phyloP scores from a whole-genome alignment of 2,113 vertebrate species.

The Lates calcarifer region DNA sequence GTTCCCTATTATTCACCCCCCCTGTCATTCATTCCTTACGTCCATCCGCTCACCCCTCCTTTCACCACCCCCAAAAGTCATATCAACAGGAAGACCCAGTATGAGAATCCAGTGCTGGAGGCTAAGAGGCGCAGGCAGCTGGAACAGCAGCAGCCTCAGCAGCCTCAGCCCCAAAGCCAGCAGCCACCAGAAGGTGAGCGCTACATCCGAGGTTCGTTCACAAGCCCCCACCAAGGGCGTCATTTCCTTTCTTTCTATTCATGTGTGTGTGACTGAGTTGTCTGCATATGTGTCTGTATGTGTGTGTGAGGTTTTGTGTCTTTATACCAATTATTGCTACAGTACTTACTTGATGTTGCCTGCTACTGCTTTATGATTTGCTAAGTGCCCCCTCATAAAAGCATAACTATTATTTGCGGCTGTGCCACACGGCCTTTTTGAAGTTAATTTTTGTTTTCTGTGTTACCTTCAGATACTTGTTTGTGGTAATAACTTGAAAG shows the following conservation, averaged over 20 bases:
- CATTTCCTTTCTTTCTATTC: slow-evolving; percentile 78
- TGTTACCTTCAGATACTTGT: slow-evolving; percentile 22
- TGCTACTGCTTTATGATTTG: slow-evolving; percentile 78
- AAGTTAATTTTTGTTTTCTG: slow-evolving; percentile 60
- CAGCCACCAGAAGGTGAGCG: slow-evolving; percentile 95
- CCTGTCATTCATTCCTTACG: not conserved
- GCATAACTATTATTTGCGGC: slow-evolving; percentile 79
- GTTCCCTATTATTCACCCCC: not conserved
- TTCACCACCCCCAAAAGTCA: slow-evolving; percentile 87
- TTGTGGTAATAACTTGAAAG: slow-evolving; percentile 44
- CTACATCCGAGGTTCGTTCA: slow-evolving; percentile 81
- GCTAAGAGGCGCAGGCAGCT: slow-evolving; percentile 96
- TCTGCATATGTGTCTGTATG: slow-evolving; percentile 14
- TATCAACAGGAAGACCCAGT: slow-evolving; percentile 99
- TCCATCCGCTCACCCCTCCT: not conserved
- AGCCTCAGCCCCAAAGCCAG: slow-evolving; percentile 84
- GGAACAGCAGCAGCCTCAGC: slow-evolving; percentile 89
- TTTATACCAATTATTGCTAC: slow-evolving; percentile 50
- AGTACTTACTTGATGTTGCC: slow-evolving; percentile 48
- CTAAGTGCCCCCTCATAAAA: slow-evolving; percentile 75
- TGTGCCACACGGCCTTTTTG: slow-evolving; percentile 60
- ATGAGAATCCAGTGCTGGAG: slow-evolving; percentile 97
- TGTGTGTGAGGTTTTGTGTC: slow-evolving; percentile 22
- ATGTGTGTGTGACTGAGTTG: slow-evolving; percentile 56
- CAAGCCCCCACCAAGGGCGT: slow-evolving; percentile 73